These are phyloP conservation scores for Lagria hirta DNA, from an alignment of 2,888 invertebrate species.

Conservation along the genomic window DNA sequence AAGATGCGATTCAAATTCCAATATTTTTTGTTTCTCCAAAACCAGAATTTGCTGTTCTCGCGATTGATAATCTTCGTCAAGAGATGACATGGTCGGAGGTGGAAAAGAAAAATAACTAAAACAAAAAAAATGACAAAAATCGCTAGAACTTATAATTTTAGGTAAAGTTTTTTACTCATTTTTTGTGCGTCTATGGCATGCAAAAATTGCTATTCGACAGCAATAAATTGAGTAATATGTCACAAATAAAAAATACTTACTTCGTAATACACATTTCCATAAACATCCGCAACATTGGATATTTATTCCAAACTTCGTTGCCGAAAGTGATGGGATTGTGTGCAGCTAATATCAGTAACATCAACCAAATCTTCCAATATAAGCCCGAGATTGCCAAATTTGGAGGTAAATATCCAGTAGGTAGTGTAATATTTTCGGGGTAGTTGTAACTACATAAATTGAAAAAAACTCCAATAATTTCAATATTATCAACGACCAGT, in stretches of 20 bases:
- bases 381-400: constrained; percentile 85
- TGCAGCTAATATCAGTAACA: constrained; percentile 83
- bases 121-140: constrained; percentile 24
- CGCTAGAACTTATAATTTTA: too few relatives aligned
- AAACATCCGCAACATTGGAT: constrained; percentile 84
- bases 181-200: too few relatives aligned
- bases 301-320: constrained; percentile 82
- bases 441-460: constrained; percentile 89
- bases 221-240: neutral
- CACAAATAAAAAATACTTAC: constrained; percentile 54
- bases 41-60: constrained; percentile 70
- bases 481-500: constrained; percentile 74
- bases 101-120: constrained; percentile 70
- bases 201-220: neutral
- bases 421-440: constrained; percentile 88
- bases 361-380: constrained; percentile 94
- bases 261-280: constrained; percentile 98
- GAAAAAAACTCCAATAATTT: constrained; percentile 87
- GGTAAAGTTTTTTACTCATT: too few relatives aligned
- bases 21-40: constrained; percentile 74
- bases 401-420: constrained; percentile 79
- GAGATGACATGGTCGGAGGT: constrained; percentile 65
- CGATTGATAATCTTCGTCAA: constrained; percentile 61
- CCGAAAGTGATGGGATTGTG: constrained; percentile 91
- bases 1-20: constrained; percentile 89